A percentile compares a stretch with the other conserved stretches of the same genome.
Conservation (phyloP, 1,140 invertebrate species). For the Mamestra configurata region DNA sequence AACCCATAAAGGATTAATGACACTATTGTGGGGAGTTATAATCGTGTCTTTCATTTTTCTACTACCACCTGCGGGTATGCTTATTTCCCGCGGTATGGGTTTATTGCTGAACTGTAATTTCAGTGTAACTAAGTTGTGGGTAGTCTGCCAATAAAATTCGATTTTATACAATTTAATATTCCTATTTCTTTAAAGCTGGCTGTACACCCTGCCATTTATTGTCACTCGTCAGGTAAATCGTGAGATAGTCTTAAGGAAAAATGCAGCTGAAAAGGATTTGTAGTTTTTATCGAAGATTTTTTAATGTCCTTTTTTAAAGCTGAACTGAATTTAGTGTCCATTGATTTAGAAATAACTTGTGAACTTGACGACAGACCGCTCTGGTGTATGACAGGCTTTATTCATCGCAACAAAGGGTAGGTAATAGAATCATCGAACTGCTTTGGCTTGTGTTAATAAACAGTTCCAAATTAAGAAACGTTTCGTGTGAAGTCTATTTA, state of each 20-base stretch:
- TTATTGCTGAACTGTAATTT: slow-evolving; percentile 46
- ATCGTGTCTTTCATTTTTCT: slow-evolving; percentile 72
- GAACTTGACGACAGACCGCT: no score
- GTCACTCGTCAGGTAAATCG: neutral
- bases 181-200: slow-evolving; percentile 16
- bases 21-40: slow-evolving; percentile 79
- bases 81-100: slow-evolving; percentile 31
- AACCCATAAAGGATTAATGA: slow-evolving; percentile 85
- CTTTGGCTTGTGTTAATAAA: no score
- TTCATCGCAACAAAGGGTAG: no score
- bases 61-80: slow-evolving; percentile 62
- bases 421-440: no score
- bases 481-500: no score
- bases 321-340: no score
- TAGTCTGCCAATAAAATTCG: slow-evolving; percentile 31
- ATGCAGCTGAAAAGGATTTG: neutral
- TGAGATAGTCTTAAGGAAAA: slow-evolving; percentile 8
- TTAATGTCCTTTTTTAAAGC: no score
- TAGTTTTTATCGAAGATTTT: neutral
- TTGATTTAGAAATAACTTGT: no score
- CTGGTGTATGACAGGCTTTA: no score
- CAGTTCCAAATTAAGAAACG: no score
- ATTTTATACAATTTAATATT: slow-evolving; percentile 32
- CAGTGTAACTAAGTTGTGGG: slow-evolving; percentile 41
- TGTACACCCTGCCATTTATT: slow-evolving; percentile 5